Evolutionary conservation across 2,797 vertebrate genomes (phyloP).

Genomic region (Xenentodon cancila): DNA sequence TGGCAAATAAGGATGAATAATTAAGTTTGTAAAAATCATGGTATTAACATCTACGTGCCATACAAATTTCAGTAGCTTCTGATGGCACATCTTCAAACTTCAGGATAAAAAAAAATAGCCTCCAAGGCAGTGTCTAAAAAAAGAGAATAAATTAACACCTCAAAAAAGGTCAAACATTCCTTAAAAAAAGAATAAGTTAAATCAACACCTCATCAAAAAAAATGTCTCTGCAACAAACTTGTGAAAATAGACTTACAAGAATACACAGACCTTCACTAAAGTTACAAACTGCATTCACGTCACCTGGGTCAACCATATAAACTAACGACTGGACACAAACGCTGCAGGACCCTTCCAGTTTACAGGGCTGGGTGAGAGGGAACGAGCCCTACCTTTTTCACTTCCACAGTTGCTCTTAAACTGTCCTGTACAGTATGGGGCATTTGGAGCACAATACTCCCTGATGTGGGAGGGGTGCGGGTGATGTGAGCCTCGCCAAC

Average conservation of each 20-base stretch:
- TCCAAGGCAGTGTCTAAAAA: too few relatives aligned
- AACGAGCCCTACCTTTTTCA: conserved; percentile 89
- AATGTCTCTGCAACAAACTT: not conserved
- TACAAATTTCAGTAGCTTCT: too few relatives aligned
- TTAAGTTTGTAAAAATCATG: not conserved
- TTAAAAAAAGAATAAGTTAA: not conserved
- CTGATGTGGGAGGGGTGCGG: conserved; percentile 79
- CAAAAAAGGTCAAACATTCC: too few relatives aligned
- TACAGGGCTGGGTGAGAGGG: not conserved
- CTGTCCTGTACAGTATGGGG: conserved; percentile 90
- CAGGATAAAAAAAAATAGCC: too few relatives aligned
- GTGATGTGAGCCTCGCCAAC: conserved; percentile 89
- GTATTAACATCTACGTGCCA: not conserved
- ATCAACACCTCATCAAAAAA: not conserved
- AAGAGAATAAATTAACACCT: too few relatives aligned
- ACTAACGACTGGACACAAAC: not conserved
- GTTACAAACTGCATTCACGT: not conserved
- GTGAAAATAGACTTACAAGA: too few relatives aligned
- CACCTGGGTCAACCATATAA: not conserved
- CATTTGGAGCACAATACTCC: conserved; percentile 86
- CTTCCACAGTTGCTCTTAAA: conserved; percentile 85
- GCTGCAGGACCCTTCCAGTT: not conserved
- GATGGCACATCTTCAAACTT: too few relatives aligned
- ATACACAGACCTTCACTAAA: too few relatives aligned
- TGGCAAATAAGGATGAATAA: conserved; percentile 47